Base-by-base conservation (phyloP, 2,113 vertebrate species). In the Macaca fascicularis region DNA sequence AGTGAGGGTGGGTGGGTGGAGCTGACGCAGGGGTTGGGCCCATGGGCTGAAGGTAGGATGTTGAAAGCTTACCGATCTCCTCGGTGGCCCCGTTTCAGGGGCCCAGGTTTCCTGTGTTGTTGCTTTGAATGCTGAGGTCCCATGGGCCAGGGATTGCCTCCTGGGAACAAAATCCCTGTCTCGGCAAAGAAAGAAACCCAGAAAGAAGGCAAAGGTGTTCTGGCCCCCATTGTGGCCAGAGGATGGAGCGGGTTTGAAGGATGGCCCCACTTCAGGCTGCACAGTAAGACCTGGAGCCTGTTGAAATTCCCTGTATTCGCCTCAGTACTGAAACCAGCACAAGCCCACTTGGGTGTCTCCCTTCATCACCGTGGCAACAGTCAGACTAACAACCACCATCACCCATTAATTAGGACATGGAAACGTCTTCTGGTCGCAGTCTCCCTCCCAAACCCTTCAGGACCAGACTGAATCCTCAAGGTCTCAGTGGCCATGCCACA, bases 81-180 rank as follows among this genome's bases (percentile, higher is more conserved):
- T 83, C 69, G 90, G 91, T 97, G 97, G 94, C 98, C 98, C 74
- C 17, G 78, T 96, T 98, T 98, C 94, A 97, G 96, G 90, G 97
- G 96, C 89, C 98, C 97, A 32, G 84, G 45, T 94, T 91, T 97
- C 94, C 94, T 97, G 90, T 89, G 94, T 57, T 89, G 94, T 57
- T 96, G 98, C 95, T 97, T 98, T 96, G 98, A 98, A 90, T 97
- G 97, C 85, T 84, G 98, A 95, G 97, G 97, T 97, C 98, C 98
- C 98, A 98, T 98, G 94, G 94, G 97, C 96, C 35, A 0, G 79
- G 85, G 95, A 86, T 48, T 96, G 90, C 69, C 90, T 98, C 97
- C 98, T 98, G 98, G 96, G 97, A 93, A 98, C 93, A 96, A 98
- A 97, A 98, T 85, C 94, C 89, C 93, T 95, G 97, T 98, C 95